Base-by-base conservation (phyloP, 2,113 vertebrate species). In the Muscicapa adusta region DNA sequence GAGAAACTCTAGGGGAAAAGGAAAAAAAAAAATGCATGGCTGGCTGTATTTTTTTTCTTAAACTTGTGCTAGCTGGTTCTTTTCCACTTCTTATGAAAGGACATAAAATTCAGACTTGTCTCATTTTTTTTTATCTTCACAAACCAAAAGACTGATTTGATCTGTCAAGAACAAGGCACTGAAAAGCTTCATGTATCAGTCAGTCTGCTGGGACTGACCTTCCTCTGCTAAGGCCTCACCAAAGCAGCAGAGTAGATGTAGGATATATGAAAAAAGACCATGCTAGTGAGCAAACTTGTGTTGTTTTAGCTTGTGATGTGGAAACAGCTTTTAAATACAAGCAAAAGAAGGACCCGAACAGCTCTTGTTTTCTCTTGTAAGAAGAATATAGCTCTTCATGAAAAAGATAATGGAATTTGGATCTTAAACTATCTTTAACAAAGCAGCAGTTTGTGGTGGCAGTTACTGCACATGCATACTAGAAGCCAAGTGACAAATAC, bases 381-480 rank as follows among this genome's bases (percentile, higher is more conserved):
- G 28, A 16, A 85, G n/a, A 88, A 89, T 34, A 70, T n/a, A 36
- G 17, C 57, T 74, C 56, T 67, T 87, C 62, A 62, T 48, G 40
- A 77, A 62, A 74, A 18, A 67, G 34, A 67, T 24, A 85, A 70
- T 25, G 70, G 42, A 91, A 63, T 95, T 83, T 94, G 60, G 85
- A 83, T 60, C 67, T 85, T 50, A 60, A 85, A 71, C 38, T 80
- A n/a, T 83, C 81, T 94, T 73, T 73, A 85, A 77, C 67, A 88
- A 85, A 85, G 85, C 75, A 77, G 58, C 26, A 80, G 34, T 91
- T 89, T 62, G 48, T 24, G 26, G 9, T 88, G 33, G 58, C 1
- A 8, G 67, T 91, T 72, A 71, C 48, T 38, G 36, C 43, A 76
- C 47, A 67, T 16, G 56, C 24, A 38, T 83, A 25, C 60, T 76